A percentile compares a stretch with the other conserved stretches of the same genome.
These are phyloP conservation scores for Branchellion lobata DNA, from an alignment of 2,888 invertebrate genomes.

Conservation along the genomic window DNA sequence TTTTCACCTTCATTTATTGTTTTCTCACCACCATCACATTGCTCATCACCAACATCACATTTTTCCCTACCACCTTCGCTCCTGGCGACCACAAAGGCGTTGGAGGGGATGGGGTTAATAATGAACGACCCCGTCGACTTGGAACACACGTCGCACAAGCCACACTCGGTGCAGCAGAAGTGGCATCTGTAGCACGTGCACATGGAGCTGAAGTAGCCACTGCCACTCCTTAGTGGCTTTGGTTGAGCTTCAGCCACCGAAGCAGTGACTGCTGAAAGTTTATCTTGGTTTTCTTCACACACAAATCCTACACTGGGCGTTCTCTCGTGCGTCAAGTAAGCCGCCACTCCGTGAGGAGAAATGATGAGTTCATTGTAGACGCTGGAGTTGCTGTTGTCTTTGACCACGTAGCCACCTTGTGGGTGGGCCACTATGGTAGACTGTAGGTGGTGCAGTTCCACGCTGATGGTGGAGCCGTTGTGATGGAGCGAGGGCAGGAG, in stretches of 20 bases:
- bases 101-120: background rate
- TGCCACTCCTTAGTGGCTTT: background rate
- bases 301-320: too few species aligned
- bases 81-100: background rate
- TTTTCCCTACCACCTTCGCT: background rate
- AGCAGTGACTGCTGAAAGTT: too few species aligned
- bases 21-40: background rate
- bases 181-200: background rate
- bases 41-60: background rate
- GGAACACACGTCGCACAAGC: background rate
- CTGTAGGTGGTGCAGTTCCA: background rate
- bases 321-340: conserved; percentile 3
- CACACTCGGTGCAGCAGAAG: background rate
- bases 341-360: background rate
- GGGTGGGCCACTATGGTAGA: background rate
- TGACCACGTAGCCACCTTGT: conserved; percentile 19
- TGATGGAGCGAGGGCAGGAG: background rate
- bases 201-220: background rate
- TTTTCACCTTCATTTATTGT: background rate
- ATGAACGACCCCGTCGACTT: background rate
- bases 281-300: too few species aligned
- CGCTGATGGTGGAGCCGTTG: background rate
- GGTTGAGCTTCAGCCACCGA: background rate
- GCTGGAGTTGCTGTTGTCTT: background rate
- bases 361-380: background rate